phyloP scores from a whole-genome alignment of 2,797 vertebrate genomes.

The Clangula hyemalis region DNA sequence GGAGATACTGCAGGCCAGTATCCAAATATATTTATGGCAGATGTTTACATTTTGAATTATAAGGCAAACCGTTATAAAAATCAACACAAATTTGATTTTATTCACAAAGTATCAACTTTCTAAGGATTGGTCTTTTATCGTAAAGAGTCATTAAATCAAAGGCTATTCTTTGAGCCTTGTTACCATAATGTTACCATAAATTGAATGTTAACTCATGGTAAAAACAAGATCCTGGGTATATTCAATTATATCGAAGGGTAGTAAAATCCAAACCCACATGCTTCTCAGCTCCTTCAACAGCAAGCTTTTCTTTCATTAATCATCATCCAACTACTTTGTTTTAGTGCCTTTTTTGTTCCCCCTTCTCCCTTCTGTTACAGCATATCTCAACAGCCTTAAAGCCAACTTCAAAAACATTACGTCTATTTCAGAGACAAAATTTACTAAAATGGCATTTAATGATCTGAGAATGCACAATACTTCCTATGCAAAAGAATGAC shows the following conservation, averaged over 20 bases:
- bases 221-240: not conserved
- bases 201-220: not conserved
- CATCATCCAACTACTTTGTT: not conserved
- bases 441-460: slow-evolving; percentile 1
- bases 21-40: not conserved
- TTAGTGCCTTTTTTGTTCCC: not conserved
- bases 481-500: slow-evolving; percentile 8
- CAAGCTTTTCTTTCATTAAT: not conserved
- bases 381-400: not conserved
- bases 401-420: not conserved
- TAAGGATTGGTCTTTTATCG: not conserved
- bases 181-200: not conserved
- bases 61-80: not conserved
- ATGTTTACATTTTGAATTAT: not conserved
- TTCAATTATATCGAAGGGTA: not conserved
- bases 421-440: not conserved
- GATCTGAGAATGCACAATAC: slow-evolving; percentile 11
- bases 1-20: not conserved
- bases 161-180: not conserved
- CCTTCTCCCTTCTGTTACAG: not conserved
- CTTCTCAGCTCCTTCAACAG: not conserved
- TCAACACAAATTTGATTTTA: not conserved
- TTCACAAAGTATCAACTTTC: not conserved
- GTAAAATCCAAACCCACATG: not conserved
- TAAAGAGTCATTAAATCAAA: not conserved